Conservation (phyloP, 2,113 vertebrate genomes). For the Crotalus helleri region DNA sequence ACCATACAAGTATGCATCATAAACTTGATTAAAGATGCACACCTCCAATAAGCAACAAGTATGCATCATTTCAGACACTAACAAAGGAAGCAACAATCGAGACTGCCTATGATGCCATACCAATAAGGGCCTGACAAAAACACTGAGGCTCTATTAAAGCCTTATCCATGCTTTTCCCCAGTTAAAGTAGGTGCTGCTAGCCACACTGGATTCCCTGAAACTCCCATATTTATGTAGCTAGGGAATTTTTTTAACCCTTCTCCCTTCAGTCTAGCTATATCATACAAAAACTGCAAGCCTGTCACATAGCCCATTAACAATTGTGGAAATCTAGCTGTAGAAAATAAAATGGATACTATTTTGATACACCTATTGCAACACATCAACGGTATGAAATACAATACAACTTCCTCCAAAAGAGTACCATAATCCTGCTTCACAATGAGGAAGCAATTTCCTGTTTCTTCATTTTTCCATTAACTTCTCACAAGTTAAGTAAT, state of each 20-base stretch:
- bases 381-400: background rate
- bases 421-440: slow-evolving; percentile 5
- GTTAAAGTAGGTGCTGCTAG: background rate
- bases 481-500: slow-evolving; percentile 6
- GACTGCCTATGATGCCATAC: background rate
- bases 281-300: background rate
- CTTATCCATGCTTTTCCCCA: background rate
- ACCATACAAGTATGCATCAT: background rate
- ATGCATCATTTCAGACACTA: background rate
- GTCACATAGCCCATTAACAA: background rate
- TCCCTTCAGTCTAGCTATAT: background rate
- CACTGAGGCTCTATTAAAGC: background rate
- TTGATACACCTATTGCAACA: slow-evolving; percentile 38
- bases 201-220: background rate
- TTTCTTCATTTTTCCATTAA: background rate
- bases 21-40: background rate
- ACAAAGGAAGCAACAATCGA: background rate
- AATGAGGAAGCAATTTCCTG: slow-evolving; percentile 31
- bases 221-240: background rate
- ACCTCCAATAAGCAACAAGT: background rate
- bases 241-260: background rate
- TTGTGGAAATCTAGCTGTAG: background rate
- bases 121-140: background rate
- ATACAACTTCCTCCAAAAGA: slow-evolving; percentile 59
- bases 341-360: slow-evolving; percentile 16